Base-by-base conservation (phyloP, 2,888 invertebrate genomes). In the Chrysotoxum bicinctum region DNA sequence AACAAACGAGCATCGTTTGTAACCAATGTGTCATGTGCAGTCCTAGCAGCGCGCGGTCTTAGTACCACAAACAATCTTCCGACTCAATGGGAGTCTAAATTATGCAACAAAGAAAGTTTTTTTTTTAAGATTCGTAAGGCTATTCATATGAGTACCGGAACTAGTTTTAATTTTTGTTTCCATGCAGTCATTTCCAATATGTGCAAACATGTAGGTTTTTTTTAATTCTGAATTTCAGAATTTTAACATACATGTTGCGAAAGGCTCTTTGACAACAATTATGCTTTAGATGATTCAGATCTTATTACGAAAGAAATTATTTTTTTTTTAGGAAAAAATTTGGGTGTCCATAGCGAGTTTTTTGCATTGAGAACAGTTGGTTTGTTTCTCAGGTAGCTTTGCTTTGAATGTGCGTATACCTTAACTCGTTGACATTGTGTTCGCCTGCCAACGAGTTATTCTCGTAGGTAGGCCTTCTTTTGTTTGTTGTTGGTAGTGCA, bases 1-100 rank as follows among this genome's bases (percentile, higher is more conserved):
- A 85, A 85, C 85, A 85, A 85, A 81, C 81, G 84, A 85, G 62
- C 85, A 81, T 85, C 81, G 81, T 85, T 85, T 77, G 76, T 77
- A 85, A 73, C 76, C 76, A 76, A 85, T 85, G 81, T 85, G 81
- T 85, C 85, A 85, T 85, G 81, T 58, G 73, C 69, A 76, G 73
- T 64, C 56, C 68, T 68, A 80, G 16, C 10, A 45, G 60, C 58
- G 70, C 48, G 37, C 21, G 64, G 21, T 60, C 23, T 23, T 19
- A 21, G 37, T 68, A 56, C 60, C 48, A 60, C 85, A 80, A 75
- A 80, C 74, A 84, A 68, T 80, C 80, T 72, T 62, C 80, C 48
- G 75, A 72, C 80, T 85, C 84, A 85, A 80, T 73, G 80, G 80
- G 68, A 84, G 74, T 68, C 76, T 80, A 80, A 80, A 85, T 85